These are phyloP conservation scores for Pituophis catenifer DNA, from an alignment of 2,113 vertebrate species.

Conservation along the genomic window DNA sequence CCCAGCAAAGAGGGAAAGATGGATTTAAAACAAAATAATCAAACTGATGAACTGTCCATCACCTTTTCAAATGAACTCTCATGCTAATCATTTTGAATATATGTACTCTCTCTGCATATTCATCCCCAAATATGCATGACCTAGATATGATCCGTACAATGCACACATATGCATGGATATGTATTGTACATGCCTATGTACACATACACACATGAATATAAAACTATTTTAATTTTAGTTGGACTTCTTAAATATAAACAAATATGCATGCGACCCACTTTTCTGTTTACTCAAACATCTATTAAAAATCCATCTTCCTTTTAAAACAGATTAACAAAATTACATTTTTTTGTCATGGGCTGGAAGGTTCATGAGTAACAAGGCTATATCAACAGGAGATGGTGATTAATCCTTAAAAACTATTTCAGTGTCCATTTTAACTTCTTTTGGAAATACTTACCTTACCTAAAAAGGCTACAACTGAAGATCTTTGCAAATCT, in stretches of 20 bases:
- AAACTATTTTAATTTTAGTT: not conserved
- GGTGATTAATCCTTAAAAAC: constrained; percentile 54
- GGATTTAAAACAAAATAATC: constrained; percentile 22
- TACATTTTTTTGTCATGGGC: constrained; percentile 35
- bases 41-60: constrained; percentile 13
- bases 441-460: constrained; percentile 53
- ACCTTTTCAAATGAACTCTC: not conserved
- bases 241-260: not conserved
- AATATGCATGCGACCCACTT: not conserved
- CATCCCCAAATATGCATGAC: not conserved
- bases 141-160: not conserved
- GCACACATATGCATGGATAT: not conserved
- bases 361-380: constrained; percentile 32
- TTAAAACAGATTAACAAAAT: constrained; percentile 41
- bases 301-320: constrained; percentile 8
- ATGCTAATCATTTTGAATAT: not conserved
- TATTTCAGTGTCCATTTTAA: constrained; percentile 46
- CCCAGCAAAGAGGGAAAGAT: constrained; percentile 57
- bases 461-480: not conserved
- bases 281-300: not conserved
- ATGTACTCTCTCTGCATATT: not conserved
- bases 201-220: not conserved
- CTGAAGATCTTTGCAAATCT: constrained; percentile 45
- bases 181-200: not conserved
- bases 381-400: constrained; percentile 43